Conservation (phyloP, 2,113 vertebrate species). For the Clarias batrachus region DNA sequence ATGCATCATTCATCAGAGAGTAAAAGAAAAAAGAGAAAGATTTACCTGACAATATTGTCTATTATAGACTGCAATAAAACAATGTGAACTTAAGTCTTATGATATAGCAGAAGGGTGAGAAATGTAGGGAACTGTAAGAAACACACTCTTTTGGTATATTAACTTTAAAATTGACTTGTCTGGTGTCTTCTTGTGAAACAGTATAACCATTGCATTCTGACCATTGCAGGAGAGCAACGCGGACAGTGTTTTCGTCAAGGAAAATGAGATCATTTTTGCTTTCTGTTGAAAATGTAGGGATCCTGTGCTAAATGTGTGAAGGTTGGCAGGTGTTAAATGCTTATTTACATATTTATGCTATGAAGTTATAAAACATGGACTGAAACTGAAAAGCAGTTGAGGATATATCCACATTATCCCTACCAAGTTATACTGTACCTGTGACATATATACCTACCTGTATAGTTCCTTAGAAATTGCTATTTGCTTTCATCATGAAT, state of each 20-base stretch:
- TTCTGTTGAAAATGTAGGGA: neutral
- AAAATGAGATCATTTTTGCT: neutral
- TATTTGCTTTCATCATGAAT: neutral
- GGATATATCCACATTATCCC: neutral
- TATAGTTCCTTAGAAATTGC: neutral
- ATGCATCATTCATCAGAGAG: conserved; percentile 5
- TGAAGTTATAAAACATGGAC: neutral
- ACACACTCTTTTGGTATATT: neutral
- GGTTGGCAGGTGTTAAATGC: neutral
- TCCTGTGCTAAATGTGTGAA: neutral
- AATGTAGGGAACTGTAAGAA: neutral
- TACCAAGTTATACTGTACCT: neutral
- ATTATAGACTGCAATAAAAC: neutral
- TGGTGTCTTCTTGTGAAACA: too few relatives aligned
- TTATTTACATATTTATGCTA: neutral
- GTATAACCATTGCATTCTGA: too few relatives aligned
- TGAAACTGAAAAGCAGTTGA: neutral
- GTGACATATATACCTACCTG: neutral
- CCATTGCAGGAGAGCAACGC: too few relatives aligned
- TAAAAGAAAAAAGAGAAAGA: neutral
- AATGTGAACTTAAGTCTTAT: neutral
- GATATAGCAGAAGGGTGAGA: neutral
- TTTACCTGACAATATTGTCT: neutral
- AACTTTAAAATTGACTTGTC: too few relatives aligned
- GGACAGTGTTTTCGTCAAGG: neutral